Percentiles rank a stretch among this genome's conserved stretches.
phyloP scores from a whole-genome alignment of 2,797 vertebrate species.

The Mormyrus proboscirostris region DNA sequence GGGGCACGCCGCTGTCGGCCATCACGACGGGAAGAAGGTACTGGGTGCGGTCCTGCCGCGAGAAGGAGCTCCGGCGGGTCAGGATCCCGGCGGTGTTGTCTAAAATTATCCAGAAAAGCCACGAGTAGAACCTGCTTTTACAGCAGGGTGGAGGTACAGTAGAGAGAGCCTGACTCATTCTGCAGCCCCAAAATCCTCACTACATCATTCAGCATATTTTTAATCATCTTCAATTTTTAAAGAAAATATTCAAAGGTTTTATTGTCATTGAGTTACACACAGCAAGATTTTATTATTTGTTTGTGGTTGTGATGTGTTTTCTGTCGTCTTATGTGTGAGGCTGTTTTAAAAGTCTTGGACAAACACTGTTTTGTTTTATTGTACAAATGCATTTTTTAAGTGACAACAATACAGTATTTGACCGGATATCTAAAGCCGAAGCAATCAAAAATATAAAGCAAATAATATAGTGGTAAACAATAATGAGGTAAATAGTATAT shows the following conservation, averaged over 20 bases:
- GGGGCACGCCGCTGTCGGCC: slow-evolving; percentile 74
- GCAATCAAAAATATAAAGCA: neutral
- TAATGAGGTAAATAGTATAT: neutral
- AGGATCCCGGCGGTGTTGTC: slow-evolving; percentile 89
- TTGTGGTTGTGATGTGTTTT: neutral
- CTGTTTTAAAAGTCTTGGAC: neutral
- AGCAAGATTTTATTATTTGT: neutral
- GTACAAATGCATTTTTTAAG: neutral
- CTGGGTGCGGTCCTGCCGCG: slow-evolving; percentile 62
- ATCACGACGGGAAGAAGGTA: slow-evolving; percentile 77
- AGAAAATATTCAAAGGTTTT: neutral
- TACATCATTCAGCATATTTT: neutral
- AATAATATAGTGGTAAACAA: neutral
- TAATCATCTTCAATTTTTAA: neutral
- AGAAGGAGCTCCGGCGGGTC: slow-evolving; percentile 73
- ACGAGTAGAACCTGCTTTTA: neutral
- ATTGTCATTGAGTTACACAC: neutral
- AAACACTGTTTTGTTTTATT: neutral
- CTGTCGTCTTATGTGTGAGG: neutral
- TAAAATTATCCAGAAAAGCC: slow-evolving; percentile 44
- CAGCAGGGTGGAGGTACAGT: neutral
- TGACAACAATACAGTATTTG: neutral
- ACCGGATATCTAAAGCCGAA: neutral
- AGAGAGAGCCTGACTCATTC: neutral
- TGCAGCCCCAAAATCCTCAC: neutral